Evolutionary conservation across 1,140 invertebrate genomes (phyloP).

Genomic region (Apocrypta bakeri): DNA sequence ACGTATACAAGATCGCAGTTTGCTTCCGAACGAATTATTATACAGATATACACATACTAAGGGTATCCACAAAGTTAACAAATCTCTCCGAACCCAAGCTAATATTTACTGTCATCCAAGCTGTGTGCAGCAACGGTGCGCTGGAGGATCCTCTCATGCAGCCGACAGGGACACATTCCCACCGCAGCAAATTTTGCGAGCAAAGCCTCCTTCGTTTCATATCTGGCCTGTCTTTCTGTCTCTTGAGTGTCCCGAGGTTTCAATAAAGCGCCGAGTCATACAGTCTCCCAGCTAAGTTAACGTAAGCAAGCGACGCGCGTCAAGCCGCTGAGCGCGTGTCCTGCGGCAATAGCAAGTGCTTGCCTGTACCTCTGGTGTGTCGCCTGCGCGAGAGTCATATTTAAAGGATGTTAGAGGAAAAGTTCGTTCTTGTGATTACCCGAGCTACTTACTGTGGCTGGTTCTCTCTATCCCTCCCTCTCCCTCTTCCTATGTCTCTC

Average conservation of each 20-base stretch:
- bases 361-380: constrained; percentile 47
- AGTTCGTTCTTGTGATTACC: constrained; percentile 18
- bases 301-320: constrained; percentile 51
- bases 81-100: background rate
- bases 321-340: constrained; percentile 70
- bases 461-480: no score
- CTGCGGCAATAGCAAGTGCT: constrained; percentile 66
- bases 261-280: constrained; percentile 8
- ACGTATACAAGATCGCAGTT: background rate
- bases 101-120: background rate
- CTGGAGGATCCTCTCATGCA: background rate
- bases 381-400: background rate
- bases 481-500: no score
- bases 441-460: background rate
- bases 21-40: background rate
- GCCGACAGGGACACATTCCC: background rate
- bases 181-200: background rate
- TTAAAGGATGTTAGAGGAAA: constrained; percentile 22
- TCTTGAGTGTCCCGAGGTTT: background rate
- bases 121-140: no score
- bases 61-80: background rate
- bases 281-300: no score
- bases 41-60: background rate
- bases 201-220: background rate
- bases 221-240: background rate